These are phyloP conservation scores for Proterorhinus semilunaris DNA, from an alignment of 2,113 vertebrate genomes.

Conservation along the genomic window DNA sequence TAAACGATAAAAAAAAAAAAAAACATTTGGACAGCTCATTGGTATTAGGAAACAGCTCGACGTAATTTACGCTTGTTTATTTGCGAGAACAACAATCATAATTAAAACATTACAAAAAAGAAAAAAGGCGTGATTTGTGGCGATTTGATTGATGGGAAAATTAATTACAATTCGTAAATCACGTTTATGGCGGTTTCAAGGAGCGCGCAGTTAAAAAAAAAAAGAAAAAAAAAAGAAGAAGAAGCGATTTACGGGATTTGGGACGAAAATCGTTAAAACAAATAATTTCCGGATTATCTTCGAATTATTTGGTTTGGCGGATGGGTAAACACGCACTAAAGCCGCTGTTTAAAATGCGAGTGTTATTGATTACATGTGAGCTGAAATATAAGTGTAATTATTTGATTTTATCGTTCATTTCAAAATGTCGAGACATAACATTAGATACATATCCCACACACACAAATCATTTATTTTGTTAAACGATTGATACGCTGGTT, in stretches of 20 bases:
- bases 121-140: neutral
- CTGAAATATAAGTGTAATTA: no score
- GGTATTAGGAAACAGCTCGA: neutral
- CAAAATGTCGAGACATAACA: no score
- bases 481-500: no score
- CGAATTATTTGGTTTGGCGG: neutral
- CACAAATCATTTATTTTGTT: no score
- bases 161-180: slow-evolving; percentile 7
- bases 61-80: neutral
- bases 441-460: no score
- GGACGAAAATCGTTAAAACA: neutral
- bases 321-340: no score
- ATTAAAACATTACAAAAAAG: neutral
- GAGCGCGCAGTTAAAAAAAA: neutral
- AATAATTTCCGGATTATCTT: neutral
- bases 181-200: neutral
- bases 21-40: neutral
- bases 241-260: neutral
- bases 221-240: neutral
- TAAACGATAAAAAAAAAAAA: no score
- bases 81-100: neutral
- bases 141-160: neutral
- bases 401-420: no score
- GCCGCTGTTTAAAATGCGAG: no score
- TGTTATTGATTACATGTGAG: no score